Evolutionary conservation across 2,888 invertebrate species (phyloP), one percentile per base, ranked within the genome.

Genomic region (Dynastes hyllus): DNA sequence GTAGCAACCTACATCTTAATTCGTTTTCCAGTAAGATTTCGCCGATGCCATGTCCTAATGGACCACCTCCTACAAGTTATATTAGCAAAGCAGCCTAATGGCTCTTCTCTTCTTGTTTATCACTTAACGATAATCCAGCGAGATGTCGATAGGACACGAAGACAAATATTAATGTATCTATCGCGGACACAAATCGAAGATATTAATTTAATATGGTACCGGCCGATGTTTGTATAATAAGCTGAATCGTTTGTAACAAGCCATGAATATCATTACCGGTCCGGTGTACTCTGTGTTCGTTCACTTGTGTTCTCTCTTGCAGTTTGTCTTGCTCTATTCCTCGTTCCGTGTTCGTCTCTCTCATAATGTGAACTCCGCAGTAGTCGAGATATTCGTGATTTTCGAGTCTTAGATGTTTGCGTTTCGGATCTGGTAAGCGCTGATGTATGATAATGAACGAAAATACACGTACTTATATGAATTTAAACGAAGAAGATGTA

Each of bases 201-300:
- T 75, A 75, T 61, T 75, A 75, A 75, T 75, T 75, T 75, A 75
- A 75, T 75, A 27, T 50, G 61, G 45, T 75, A 75, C 61, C 45
- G 61, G 45, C 40, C 73, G 45, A 73, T 73, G 73, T 75, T 75
- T 75, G 73, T 75, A 75, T 75, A 75, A 75, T 75, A 75, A 75
- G 61, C 73, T 37, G 73, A 40, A 61, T 75, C 73, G 73, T 75
- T 75, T 22, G 61, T 75, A 75, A 75, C 73, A 50, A 75, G 73
- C 73, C 73, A 63, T 75, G 73, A 75, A 75, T 75, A 75, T 75
- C 73, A 75, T 75, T 75, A 75, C 69, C 29, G 45, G 29, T 61
- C 13, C 51, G 22, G 69, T 50, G 11, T 51, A 22, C 22, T 55
- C 55, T 16, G 16, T 55, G 22, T 9, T 22, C 55, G 55, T 22